Evolutionary conservation across 1,140 invertebrate species (phyloP), one percentile per base, ranked within the genome.

Genomic region (Drosophila ohnishii): DNA sequence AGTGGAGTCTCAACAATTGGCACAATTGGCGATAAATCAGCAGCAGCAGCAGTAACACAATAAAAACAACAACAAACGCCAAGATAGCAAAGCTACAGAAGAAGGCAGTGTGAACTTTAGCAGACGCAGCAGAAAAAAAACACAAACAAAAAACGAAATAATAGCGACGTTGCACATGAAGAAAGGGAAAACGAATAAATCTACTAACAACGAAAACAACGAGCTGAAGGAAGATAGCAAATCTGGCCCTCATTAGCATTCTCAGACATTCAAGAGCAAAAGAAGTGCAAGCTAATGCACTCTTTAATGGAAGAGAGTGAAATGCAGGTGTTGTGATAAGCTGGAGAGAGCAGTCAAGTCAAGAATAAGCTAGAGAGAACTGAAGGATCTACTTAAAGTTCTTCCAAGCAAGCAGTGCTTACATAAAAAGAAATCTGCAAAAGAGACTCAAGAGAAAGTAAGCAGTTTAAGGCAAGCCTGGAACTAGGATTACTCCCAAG

Each of bases 1-100:
- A 78, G 78, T 48, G 47, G 34, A 75, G 53, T 66, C 39, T 65
- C 70, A 75, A 75, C 82, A 87, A 86, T 87, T 86, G 82, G 75
- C 75, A 86, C 83, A 86, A 87, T 86, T 87, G 83, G 84, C 84
- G 59, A 87, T 87, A 86, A 83, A 86, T 86, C 83, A 86, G 83
- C 82, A 67, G 55, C 45, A 47, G 34, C 40, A 32, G 25, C 25
- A 65, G 30, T 28, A 51, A 55, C 42, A 62, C 51, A 55, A 25
- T 55, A 55, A 55, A 37, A 55, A 55, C 51, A 55, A 53, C 32
- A 53, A 55, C 34, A 55, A 55, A 25, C 51, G 13, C 6, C 30
- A 50, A 69, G 39, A 44, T 22, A 40, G 44, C 35, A 44, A 65
- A 59, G 45, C 37, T 25, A 28, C 47, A 37, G 50, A 16, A 32